phyloP scores from a whole-genome alignment of 2,113 vertebrate genomes.

The Aepyceros melampus region DNA sequence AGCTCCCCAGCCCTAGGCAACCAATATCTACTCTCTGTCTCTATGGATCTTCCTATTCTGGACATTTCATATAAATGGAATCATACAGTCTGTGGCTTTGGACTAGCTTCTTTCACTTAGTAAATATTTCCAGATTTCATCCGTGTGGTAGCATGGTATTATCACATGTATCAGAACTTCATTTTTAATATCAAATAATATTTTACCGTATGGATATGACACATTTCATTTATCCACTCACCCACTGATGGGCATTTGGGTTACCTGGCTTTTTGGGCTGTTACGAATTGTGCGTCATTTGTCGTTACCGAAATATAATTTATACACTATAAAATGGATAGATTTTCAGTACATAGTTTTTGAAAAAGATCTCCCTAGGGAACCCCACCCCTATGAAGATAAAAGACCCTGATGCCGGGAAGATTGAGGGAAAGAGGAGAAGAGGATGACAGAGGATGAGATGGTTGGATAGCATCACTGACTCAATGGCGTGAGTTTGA shows the following conservation, averaged over 20 bases:
- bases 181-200: background rate
- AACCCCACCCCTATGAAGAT: background rate
- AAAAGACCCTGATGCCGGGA: background rate
- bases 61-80: background rate
- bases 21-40: background rate
- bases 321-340: background rate
- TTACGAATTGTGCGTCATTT: background rate
- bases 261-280: background rate
- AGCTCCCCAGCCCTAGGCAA: background rate
- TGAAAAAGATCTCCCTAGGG: background rate
- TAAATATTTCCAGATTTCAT: background rate
- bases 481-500: background rate
- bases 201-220: background rate
- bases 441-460: background rate
- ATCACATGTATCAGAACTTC: background rate
- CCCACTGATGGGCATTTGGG: background rate
- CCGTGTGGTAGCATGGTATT: accelerated
- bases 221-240: background rate
- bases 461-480: background rate
- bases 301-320: background rate
- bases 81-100: no score
- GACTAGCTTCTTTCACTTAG: background rate
- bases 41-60: background rate
- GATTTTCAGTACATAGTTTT: background rate
- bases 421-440: background rate